Percentiles rank a stretch among this genome's conserved stretches.
phyloP scores from a whole-genome alignment of 2,797 vertebrate species.

The Naso thynnoides region DNA sequence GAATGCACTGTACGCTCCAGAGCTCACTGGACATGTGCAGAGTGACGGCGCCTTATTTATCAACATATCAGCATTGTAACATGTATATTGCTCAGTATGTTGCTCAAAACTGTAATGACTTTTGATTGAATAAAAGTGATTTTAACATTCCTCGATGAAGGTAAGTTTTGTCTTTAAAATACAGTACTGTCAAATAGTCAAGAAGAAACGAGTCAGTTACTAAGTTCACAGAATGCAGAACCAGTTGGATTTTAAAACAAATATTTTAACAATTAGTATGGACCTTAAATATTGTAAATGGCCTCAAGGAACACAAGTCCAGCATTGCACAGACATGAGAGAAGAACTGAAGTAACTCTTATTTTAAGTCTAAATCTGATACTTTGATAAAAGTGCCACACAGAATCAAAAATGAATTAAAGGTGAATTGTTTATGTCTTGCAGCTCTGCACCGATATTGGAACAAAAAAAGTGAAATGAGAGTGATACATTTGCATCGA shows the following conservation, averaged over 20 bases:
- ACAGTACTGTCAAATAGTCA: background rate
- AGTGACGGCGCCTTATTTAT: slow-evolving; percentile 69
- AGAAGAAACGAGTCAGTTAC: background rate
- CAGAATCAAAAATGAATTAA: background rate
- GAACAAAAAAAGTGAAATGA: slow-evolving; percentile 83
- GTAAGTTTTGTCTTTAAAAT: slow-evolving; percentile 13
- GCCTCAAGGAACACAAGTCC: background rate
- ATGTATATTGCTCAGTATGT: slow-evolving; percentile 70
- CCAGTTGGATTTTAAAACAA: background rate
- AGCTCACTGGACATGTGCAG: slow-evolving; percentile 52
- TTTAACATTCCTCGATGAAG: slow-evolving; percentile 47
- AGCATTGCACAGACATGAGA: background rate
- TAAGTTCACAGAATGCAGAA: background rate
- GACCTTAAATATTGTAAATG: background rate
- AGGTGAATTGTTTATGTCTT: slow-evolving; percentile 11
- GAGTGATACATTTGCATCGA: slow-evolving; percentile 80
- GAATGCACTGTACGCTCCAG: slow-evolving; percentile 54
- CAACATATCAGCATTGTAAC: slow-evolving; percentile 64
- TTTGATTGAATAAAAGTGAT: slow-evolving; percentile 72
- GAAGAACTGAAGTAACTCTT: background rate
- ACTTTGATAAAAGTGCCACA: background rate
- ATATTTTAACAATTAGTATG: background rate
- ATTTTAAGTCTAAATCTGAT: background rate
- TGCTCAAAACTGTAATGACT: slow-evolving; percentile 43
- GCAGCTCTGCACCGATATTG: slow-evolving; percentile 51